Conservation (phyloP, 2,888 invertebrate species). For the Portevinia maculata region DNA sequence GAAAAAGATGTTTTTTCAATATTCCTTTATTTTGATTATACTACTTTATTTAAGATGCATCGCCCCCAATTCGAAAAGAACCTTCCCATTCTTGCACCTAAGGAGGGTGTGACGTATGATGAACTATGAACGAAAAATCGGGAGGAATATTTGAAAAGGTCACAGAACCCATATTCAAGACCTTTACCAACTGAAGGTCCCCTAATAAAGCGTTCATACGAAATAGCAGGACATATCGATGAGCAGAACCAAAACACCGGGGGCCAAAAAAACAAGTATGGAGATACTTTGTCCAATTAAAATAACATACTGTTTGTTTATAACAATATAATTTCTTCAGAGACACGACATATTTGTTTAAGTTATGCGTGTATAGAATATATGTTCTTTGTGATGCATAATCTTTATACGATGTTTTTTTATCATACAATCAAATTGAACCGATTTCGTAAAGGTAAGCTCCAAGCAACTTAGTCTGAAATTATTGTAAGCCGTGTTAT, state of each 20-base stretch:
- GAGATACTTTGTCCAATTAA: constrained; percentile 81
- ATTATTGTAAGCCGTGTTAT: constrained; percentile 78
- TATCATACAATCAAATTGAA: constrained; percentile 74
- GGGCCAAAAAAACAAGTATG: constrained; percentile 80
- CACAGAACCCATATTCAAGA: constrained; percentile 77
- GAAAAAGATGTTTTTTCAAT: not conserved
- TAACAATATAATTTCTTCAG: constrained; percentile 11
- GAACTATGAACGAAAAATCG: constrained; percentile 89
- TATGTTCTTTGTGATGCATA: constrained; percentile 8
- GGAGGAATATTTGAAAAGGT: constrained; percentile 84
- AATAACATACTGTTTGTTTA: not conserved
- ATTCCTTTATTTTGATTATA: not conserved
- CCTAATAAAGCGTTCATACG: constrained; percentile 62
- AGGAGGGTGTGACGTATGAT: constrained; percentile 87
- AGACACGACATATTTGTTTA: not conserved
- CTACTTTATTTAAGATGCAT: no score
- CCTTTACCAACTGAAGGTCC: constrained; percentile 77
- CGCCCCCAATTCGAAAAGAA: constrained; percentile 83
- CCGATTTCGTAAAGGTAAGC: constrained; percentile 92
- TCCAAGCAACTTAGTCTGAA: constrained; percentile 94
- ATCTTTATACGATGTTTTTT: not conserved
- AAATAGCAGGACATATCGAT: not conserved
- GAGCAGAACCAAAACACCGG: not conserved
- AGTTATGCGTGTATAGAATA: not conserved
- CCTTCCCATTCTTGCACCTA: constrained; percentile 82